phyloP scores from a whole-genome alignment of 2,797 vertebrate genomes.

The Enteromius mattozi region DNA sequence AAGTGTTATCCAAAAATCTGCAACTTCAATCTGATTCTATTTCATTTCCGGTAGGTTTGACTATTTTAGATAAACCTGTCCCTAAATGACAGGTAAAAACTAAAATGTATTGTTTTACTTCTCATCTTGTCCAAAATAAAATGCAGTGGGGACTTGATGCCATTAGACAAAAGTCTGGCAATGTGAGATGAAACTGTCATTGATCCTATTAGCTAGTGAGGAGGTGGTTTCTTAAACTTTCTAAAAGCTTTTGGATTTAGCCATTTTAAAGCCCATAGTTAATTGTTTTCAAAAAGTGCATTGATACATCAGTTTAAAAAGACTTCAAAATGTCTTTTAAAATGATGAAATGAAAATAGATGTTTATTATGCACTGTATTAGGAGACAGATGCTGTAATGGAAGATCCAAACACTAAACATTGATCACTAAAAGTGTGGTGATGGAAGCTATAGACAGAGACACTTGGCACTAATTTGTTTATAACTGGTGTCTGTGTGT shows the following conservation, averaged over 20 bases:
- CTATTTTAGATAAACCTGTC: background rate
- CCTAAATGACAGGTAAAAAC: background rate
- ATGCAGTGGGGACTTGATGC: background rate
- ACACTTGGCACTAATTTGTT: constrained; percentile 16
- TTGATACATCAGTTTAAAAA: background rate
- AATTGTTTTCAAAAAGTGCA: background rate
- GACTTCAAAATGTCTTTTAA: background rate
- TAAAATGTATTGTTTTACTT: background rate
- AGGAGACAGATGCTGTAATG: constrained; percentile 3
- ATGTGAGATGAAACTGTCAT: background rate
- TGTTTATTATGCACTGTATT: background rate
- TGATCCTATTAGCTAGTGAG: background rate
- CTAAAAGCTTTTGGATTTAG: background rate
- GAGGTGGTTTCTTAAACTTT: background rate
- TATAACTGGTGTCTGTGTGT: background rate
- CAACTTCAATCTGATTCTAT: background rate
- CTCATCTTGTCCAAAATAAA: background rate
- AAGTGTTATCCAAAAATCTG: background rate
- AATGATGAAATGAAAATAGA: background rate
- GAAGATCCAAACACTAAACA: background rate
- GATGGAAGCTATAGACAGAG: background rate
- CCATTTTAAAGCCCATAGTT: background rate
- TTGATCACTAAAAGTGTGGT: background rate
- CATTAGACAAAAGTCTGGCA: background rate
- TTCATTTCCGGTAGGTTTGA: background rate